A percentile compares a stretch with the other conserved stretches of the same genome.
Conservation (phyloP, 2,113 vertebrate species). For the Protobothrops flavoviridis region DNA sequence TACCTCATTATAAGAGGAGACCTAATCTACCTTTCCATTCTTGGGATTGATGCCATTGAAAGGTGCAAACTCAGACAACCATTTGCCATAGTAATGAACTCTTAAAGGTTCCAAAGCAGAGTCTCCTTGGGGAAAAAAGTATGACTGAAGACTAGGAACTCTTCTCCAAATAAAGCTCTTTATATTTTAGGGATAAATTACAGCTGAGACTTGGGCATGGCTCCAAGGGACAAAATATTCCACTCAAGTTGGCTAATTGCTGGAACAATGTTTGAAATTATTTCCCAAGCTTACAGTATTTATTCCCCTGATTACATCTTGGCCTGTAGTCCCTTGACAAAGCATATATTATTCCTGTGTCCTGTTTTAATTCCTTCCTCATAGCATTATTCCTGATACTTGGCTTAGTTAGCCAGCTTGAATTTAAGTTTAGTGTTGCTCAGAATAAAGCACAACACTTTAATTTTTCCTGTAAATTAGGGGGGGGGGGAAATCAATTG, state of each 20-base stretch:
- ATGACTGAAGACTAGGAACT: neutral
- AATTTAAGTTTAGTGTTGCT: neutral
- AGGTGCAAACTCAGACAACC: neutral
- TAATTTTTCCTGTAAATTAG: neutral
- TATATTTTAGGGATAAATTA: neutral
- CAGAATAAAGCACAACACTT: neutral
- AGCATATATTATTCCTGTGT: neutral
- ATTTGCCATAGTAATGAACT: neutral
- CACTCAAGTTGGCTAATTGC: neutral
- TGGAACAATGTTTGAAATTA: neutral
- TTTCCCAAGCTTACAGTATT: neutral
- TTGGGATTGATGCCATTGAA: neutral
- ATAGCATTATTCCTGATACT: neutral
- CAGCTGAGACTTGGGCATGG: neutral
- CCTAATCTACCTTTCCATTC: neutral
- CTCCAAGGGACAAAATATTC: neutral
- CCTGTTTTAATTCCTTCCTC: neutral
- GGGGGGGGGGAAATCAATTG: neutral
- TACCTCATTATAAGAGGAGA: neutral
- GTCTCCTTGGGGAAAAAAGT: neutral
- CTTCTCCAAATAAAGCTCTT: neutral
- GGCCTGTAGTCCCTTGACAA: neutral
- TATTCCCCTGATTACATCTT: neutral
- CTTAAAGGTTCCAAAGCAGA: neutral
- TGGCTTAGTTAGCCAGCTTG: neutral